Base-by-base conservation (phyloP, 2,888 invertebrate genomes). In the Lasioglossum vierecki region DNA sequence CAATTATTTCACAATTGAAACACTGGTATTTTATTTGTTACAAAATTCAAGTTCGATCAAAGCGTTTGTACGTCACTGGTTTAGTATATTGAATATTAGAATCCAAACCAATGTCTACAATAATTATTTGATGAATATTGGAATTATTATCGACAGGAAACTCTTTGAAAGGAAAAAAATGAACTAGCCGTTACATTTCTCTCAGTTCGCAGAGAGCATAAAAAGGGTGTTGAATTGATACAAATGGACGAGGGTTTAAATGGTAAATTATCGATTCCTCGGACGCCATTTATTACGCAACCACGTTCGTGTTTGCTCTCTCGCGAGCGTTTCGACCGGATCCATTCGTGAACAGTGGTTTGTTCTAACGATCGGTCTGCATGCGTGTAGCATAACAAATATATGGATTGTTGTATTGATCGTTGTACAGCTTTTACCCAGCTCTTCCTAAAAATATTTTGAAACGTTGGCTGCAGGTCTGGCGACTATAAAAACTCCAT, bases 181-280 rank as follows among this genome's bases (percentile, higher is more conserved):
- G 26, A 60, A 60, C 60, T 4, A 13, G 60, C 60, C 13, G 60
- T 26, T 60, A 11, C 26, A 15, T 60, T 60, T 30, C 15, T 30
- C 60, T 30, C 26, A 60, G 60, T 60, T 60, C 15, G 60, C 60
- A 30, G 26, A 13, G 26, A 26, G 26, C 4, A 60, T 26, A 26
- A 26, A 60, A 26, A 26, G 26, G 26, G 26, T 6, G 60, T 30
- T 13, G 60, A 26, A 60, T 66, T 66, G 66, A 22, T 66, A 30
- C 66, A 18, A 66, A 35, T 35, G 66, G 18, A 26, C 60, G 66
- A 35, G 35, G 49, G 5, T 73, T 73, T 18, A 30, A 49, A 35
- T 73, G 49, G 35, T 73, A 49, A 49, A 49, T 73, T 49, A 73
- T 53, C 66, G 66, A 66, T 35, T 35, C 30, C 35, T 18, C 66